Evolutionary conservation across 1,140 invertebrate genomes (phyloP), one percentile per base, ranked within the genome.

Genomic region (Hylaeus anthracinus): DNA sequence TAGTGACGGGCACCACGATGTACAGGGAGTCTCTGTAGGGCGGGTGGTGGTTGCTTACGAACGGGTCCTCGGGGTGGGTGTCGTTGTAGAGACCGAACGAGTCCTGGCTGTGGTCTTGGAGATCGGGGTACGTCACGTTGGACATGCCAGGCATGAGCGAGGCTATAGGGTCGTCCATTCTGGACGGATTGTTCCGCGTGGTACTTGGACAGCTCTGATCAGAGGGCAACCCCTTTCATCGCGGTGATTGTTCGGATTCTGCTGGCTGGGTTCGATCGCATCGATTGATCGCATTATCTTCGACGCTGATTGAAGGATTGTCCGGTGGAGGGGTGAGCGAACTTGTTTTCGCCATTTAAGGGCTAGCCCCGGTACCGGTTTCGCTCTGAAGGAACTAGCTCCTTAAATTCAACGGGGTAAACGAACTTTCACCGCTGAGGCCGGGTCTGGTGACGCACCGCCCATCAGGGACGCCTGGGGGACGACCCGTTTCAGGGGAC

Each of bases 1-100:
- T 93, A 1, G 96, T 97, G 10, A 98, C 96, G 0, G 97, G 97
- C 58, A 97, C 90, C 0, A 97, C 96, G 4, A 97, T 95, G 83
- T 95, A 96, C 0, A 98, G 90, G 0, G 96, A 90, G 88, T 97
- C 96, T 39, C 96, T 93, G 93, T 0, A 95, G 93, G 15, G 8
- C 76, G 48, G 8, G 56, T n/a, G 48, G 56, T 3, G 39, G 56
- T 5, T 41, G 0, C 45, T 83, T 15, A 63, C 84, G 53, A 61
- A 10, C 8, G 14, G 10, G 15, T 61, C 39, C 2, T 10, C 26
- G 3, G 26, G 5, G 26, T 9, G 15, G 0, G 5, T n/a, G 5
- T 37, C 41, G 60, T 74, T 53, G 39, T 64, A n/a, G 10, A 0
- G 2, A 0, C 4, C n/a, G 9, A n/a, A 12, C 1, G 55, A 37